Percentiles rank a stretch among this genome's conserved stretches.
Evolutionary conservation across 2,888 invertebrate genomes (phyloP).

Genomic region (Troides helena): DNA sequence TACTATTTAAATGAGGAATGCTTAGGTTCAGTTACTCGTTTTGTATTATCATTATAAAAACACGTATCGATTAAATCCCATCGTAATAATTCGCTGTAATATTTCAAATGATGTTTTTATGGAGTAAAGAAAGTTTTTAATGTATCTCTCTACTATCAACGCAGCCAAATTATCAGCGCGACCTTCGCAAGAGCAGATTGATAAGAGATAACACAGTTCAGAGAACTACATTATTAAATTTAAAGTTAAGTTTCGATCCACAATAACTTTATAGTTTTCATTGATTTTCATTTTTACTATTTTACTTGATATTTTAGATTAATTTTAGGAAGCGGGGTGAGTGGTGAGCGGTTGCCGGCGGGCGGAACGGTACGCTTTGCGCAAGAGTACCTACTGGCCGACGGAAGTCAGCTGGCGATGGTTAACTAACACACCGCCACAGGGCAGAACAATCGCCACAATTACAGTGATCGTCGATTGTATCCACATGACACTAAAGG

Average conservation of each 20-base stretch:
- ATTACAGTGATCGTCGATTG: constrained; percentile 25
- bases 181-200: constrained; percentile 77
- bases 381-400: constrained; percentile 50
- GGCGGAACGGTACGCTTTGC: constrained; percentile 48
- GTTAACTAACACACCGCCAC: constrained; percentile 36
- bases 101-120: constrained; percentile 11
- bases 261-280: constrained; percentile 12
- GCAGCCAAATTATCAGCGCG: constrained; percentile 59
- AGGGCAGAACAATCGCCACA: constrained; percentile 30
- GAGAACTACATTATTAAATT: constrained; percentile 31
- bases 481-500: constrained; percentile 36
- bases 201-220: constrained; percentile 71
- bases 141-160: constrained; percentile 34
- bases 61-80: not conserved
- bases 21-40: too few relatives aligned
- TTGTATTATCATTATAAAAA: not conserved
- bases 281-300: not conserved
- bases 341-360: constrained; percentile 32
- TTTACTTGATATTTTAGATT: constrained; percentile 28
- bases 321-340: constrained; percentile 1
- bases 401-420: constrained; percentile 62
- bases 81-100: constrained; percentile 4
- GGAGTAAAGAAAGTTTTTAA: constrained; percentile 32
- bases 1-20: too few relatives aligned
- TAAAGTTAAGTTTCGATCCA: constrained; percentile 10